Evolutionary conservation across 2,113 vertebrate species (phyloP), one percentile per base, ranked within the genome.

Genomic region (Baryphthengus martii): DNA sequence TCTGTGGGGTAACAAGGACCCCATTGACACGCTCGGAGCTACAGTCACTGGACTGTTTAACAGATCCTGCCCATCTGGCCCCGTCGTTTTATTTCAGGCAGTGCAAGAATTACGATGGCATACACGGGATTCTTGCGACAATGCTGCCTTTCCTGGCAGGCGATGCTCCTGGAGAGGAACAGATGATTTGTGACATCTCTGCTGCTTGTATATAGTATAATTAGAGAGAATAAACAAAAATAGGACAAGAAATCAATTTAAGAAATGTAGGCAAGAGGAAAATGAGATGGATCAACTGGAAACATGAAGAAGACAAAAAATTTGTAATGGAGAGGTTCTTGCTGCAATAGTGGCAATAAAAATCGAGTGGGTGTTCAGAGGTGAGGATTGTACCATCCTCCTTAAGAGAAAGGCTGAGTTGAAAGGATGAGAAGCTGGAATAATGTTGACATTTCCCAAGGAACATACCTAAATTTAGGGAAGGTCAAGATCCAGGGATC

Each of bases 21-120:
- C 92, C 87, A 94, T 87, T 93, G 85, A 93, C 70, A 56, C 1
- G 2, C 52, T 84, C 1, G 0, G 65, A 84, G 73, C 44, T 63
- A 40, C 90, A 92, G 90, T 56, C 67, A 65, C 35, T 0, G 3
- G 61, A 74, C 75, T 91, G 90, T 96, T 94, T 56, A 74, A 77
- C 90, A 78, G 88, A 78, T 84, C 61, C 65, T 95, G 85, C 85
- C 82, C 75, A 50, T 94, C 92, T 92, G 92, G 94, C 40, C 68
- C 66, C 0, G 0, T 1, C 5, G 61, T 81, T 97, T 93, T 71
- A 61, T 62, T 93, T 77, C 56, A 89, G 42, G 56, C 65, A 50
- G 42, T 28, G 82, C 33, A 85, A 47, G 55, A 71, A 71, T 37
- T 68, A 68, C 0, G 1, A 15, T 3, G 67, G 31, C 3, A 5